Evolutionary conservation across 2,113 vertebrate species (phyloP).

Genomic region (Dolichallabes microphthalmus): DNA sequence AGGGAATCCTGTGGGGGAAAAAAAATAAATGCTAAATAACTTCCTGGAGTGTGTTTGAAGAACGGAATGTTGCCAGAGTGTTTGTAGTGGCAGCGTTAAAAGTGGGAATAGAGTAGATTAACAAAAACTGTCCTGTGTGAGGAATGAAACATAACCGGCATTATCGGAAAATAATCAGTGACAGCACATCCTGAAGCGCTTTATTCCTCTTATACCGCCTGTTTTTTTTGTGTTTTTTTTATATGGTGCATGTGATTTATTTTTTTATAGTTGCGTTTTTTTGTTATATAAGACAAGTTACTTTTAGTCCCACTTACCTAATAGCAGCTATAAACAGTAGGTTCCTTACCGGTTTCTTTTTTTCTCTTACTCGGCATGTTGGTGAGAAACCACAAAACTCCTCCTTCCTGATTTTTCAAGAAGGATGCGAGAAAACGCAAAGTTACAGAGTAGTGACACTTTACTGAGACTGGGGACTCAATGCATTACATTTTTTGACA

Average conservation of each 20-base stretch:
- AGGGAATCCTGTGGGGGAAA: slow-evolving; percentile 25
- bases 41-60: slow-evolving; percentile 16
- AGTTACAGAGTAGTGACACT: not conserved
- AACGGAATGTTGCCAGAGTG: too few relatives aligned
- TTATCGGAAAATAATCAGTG: not conserved
- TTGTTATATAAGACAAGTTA: not conserved
- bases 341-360: not conserved
- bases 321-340: not conserved
- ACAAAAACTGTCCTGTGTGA: not conserved
- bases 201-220: not conserved
- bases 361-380: not conserved
- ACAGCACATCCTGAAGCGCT: not conserved
- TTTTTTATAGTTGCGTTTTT: not conserved
- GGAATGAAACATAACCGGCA: not conserved
- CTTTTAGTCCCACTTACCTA: not conserved
- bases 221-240: too few relatives aligned
- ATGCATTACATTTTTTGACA: too few relatives aligned
- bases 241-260: not conserved
- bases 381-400: not conserved
- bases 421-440: not conserved
- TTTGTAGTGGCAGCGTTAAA: not conserved
- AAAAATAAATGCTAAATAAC: slow-evolving; percentile 18
- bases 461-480: not conserved
- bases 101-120: not conserved
- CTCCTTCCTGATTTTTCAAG: not conserved